Base-by-base conservation (phyloP, 2,888 invertebrate species). In the Dolichopus griseipennis region DNA sequence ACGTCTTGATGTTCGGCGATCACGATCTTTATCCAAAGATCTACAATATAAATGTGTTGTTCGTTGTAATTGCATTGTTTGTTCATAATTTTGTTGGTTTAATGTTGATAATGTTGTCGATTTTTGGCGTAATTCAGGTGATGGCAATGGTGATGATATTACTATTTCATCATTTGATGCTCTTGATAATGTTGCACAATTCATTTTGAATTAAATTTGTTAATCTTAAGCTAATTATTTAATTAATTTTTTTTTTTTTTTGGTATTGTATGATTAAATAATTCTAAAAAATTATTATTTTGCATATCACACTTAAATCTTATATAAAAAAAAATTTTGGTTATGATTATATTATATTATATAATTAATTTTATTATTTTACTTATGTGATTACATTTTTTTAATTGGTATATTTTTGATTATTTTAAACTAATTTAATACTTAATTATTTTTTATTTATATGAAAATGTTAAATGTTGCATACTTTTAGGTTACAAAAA, bases 1-100 rank as follows among this genome's bases (percentile, higher is more conserved):
- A 68, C 81, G 79, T 68, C 81, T 76, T 20, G 81, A 81, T 70
- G 80, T 78, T 69, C 81, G 74, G 64, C 77, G 73, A 37, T 64
- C 64, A 62, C 62, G 34, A 62, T 73, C 74, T 66, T 75, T 76
- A 68, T 75, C 75, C 71, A 77, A 70, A 9, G 77, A 76, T 66
- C 77, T 75, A 70, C 77, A 77, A 67, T 77, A 76, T 64, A 76
- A 72, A 68, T 76, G 75, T 34, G 74, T 71, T 65, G 74, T 77
- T 64, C 78, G 76, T 65, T 77, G 75, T 65, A 77, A 66, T 70
- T 76, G 76, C 63, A 69, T 33, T 33, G 68, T 64, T 21, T 52
- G 67, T 20, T 63, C 18, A n/a, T 65, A 62, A 18, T 27, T 12
- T 52, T 22, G 43, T 18, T 27, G 12, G 27, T 63, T 27, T 63